Evolutionary conservation across 2,113 vertebrate species (phyloP).

Genomic region (Melanocharis versteri): DNA sequence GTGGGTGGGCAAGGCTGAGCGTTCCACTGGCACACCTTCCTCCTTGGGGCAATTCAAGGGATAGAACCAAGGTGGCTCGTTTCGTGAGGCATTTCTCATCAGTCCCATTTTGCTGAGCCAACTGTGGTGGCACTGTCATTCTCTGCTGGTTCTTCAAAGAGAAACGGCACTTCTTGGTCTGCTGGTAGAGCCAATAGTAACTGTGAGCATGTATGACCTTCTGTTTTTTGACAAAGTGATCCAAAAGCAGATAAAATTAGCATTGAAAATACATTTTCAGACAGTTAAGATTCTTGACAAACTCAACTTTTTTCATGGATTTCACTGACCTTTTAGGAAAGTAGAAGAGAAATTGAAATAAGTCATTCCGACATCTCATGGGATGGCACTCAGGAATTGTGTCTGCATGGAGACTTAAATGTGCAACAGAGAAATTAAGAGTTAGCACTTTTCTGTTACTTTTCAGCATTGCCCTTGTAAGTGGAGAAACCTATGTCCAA

Average conservation of each 20-base stretch:
- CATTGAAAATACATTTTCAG: background rate
- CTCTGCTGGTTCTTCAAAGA: background rate
- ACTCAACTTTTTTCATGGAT: background rate
- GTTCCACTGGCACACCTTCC: background rate
- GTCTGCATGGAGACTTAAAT: fast-evolving
- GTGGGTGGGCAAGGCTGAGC: background rate
- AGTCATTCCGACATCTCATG: background rate
- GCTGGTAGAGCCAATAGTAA: background rate
- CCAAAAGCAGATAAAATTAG: background rate
- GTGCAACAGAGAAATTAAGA: background rate
- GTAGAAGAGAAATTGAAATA: background rate
- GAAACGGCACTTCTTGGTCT: background rate
- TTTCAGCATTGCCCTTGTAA: background rate
- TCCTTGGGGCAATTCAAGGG: background rate
- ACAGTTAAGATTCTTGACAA: background rate
- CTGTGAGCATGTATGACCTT: background rate
- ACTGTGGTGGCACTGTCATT: background rate
- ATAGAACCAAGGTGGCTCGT: background rate
- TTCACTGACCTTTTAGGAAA: background rate
- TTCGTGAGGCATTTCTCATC: background rate
- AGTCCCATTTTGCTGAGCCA: background rate
- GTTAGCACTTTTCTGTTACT: background rate
- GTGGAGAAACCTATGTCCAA: background rate
- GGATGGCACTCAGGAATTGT: background rate
- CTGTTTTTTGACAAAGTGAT: background rate